Conservation (phyloP, 2,888 invertebrate genomes). For the Luffia ferchaultella region DNA sequence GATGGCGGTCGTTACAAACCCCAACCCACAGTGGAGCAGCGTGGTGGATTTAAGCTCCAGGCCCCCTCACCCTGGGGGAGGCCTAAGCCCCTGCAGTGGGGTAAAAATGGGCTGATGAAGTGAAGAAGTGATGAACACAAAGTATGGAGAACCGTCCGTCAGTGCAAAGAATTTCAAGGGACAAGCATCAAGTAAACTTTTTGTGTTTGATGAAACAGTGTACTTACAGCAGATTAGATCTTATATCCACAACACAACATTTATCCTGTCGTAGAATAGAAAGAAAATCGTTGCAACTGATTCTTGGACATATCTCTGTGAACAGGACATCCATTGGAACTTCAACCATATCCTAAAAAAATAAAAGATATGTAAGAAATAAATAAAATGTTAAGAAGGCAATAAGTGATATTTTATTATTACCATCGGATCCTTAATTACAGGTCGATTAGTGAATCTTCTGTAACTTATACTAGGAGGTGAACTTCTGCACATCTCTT, state of each 20-base stretch:
- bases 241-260: constrained; percentile 59
- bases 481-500: constrained; percentile 83
- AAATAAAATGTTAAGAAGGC: constrained; percentile 12
- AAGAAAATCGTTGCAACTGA: constrained; percentile 86
- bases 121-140: too few species aligned
- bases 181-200: too few species aligned
- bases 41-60: too few species aligned
- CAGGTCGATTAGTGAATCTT: constrained; percentile 72
- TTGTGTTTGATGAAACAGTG: too few species aligned
- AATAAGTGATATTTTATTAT: too few species aligned
- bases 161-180: too few species aligned
- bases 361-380: constrained; percentile 5
- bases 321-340: constrained; percentile 75
- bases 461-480: constrained; percentile 90
- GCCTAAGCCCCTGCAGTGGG: too few species aligned
- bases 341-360: constrained; percentile 72
- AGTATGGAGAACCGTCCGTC: too few species aligned
- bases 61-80: too few species aligned
- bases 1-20: too few species aligned
- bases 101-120: too few species aligned
- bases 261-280: constrained; percentile 70
- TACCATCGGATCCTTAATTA: constrained; percentile 47
- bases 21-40: too few species aligned
- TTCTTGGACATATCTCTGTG: constrained; percentile 80
- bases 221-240: constrained; percentile 55